Evolutionary conservation across 2,888 invertebrate species (phyloP), one percentile per base, ranked within the genome.

Genomic region (Diploptera punctata): DNA sequence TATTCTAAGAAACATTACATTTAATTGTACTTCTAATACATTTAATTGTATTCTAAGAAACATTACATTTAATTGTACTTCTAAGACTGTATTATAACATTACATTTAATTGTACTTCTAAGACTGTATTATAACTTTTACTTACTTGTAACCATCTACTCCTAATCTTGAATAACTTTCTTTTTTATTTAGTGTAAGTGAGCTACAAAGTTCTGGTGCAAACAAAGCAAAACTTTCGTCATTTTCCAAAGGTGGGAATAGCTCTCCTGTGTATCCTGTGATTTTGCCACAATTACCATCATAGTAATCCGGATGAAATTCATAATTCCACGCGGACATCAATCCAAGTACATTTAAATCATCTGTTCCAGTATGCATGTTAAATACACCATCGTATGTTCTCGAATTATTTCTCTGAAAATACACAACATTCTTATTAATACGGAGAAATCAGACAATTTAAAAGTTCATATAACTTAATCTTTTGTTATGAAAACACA

Each of bases 231-330:
- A 83, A 33, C 85, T 84, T 9, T 86, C 82, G 62, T 87, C 86
- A 0, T 87, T 83, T 0, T 84, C 77, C 72, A 89, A 84, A 0
- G 78, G 76, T 24, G 94, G 93, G 88, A 93, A 94, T 24, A 94
- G 83, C 82, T 95, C 95, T 0, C 95, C 95, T 0, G 90, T 88
- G 9, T 91, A 91, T 18, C 95, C 95, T 76, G 86, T 86, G 3
- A 95, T 88, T 44, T 78, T 79, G 1, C 90, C 91, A 80, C 95
- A 95, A 10, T 77, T 70, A 3, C 77, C 75, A 57, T 88, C 84
- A 80, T 90, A 89, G 79, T 84, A 89, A 38, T 83, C 78, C 0
- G 90, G 89, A 19, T 84, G 81, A 62, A 84, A 83, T 18, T 83
- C 84, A 77, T 86, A 85, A 80, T 91, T 90, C 95, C 95, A 96